These are phyloP conservation scores for Stichopus horrens DNA, from an alignment of 53 echinoderm and acorn worm species.

Conservation along the genomic window DNA sequence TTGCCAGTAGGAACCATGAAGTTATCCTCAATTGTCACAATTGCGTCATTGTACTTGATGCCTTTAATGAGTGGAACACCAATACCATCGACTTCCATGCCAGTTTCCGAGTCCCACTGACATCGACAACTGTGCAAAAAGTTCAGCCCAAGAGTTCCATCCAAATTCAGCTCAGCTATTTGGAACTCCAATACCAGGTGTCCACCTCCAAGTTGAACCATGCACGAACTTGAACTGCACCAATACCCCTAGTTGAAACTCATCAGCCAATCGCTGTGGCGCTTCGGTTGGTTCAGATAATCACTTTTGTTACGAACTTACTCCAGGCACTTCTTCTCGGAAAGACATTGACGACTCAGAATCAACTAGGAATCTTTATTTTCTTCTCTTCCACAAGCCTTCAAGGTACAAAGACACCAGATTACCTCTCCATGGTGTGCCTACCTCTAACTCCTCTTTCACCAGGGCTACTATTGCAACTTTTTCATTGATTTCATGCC, in stretches of 20 bases:
- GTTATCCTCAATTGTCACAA: neutral
- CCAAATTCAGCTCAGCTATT: neutral
- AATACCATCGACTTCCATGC: neutral
- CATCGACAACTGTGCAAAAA: neutral
- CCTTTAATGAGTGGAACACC: too few species aligned
- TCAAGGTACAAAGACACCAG: neutral
- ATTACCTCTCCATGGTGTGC: neutral
- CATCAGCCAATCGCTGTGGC: neutral
- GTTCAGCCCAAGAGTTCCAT: neutral
- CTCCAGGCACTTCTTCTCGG: neutral
- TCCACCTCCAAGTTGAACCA: neutral
- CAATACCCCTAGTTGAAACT: neutral
- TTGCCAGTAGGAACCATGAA: neutral
- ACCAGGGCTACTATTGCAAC: neutral
- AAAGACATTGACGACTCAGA: neutral
- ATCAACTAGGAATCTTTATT: constrained; percentile 2
- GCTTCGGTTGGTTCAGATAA: neutral
- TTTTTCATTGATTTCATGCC: neutral
- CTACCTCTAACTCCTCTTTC: neutral
- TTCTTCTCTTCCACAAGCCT: neutral
- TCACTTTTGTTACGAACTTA: neutral
- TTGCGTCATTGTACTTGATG: too few species aligned
- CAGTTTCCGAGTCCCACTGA: neutral
- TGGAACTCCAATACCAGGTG: too few species aligned
- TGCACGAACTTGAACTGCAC: neutral